Evolutionary conservation across 2,113 vertebrate genomes (phyloP), one percentile per base, ranked within the genome.

Genomic region (Megaceryle maxima): DNA sequence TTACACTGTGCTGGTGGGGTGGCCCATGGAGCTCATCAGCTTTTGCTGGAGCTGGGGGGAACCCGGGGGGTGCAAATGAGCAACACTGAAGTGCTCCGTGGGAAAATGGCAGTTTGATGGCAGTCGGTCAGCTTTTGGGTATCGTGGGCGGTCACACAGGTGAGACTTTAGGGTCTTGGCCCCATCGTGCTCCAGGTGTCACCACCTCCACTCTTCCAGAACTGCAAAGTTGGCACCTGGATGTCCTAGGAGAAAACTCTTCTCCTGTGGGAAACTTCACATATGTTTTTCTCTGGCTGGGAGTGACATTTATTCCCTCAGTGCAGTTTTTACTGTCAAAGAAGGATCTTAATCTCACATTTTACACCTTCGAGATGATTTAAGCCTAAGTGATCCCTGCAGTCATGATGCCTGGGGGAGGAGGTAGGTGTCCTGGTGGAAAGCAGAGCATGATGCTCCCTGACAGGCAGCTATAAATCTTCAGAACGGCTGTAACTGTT

Each of bases 81-180:
- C 21, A 12, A 1, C 2, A 1, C 10, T 18, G 48, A 28, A 70
- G 21, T 2, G 8, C 5, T 69, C 13, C 26, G 0, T 0, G 17
- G 60, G 31, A 28, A 70, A 70, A 19, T 18, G 35, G 16, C 4
- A 1, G 1, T 53, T 39, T 50, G 60, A 16, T 20, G 50, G 73
- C 74, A 66, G 9, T 1, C 28, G 44, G 63, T 2, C 72, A 16
- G 19, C 21, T 53, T 88, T 76, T 3, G 64, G 17, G 24, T 18
- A 28, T 13, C 5, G 2, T 26, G 24, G 22, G 28, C 16, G 85
- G 78, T 28, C 78, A 31, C 44, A 29, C 10, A 26, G 11, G 5
- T 26, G 28, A 53, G 33, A 59, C 3, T 33, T 24, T 4, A 6
- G 33, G 33, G 10, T 50, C 24, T 56, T 55, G 67, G 55, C 8